Evolutionary conservation across 2,888 invertebrate species (phyloP).

Genomic region (Lasioglossum malachurum): DNA sequence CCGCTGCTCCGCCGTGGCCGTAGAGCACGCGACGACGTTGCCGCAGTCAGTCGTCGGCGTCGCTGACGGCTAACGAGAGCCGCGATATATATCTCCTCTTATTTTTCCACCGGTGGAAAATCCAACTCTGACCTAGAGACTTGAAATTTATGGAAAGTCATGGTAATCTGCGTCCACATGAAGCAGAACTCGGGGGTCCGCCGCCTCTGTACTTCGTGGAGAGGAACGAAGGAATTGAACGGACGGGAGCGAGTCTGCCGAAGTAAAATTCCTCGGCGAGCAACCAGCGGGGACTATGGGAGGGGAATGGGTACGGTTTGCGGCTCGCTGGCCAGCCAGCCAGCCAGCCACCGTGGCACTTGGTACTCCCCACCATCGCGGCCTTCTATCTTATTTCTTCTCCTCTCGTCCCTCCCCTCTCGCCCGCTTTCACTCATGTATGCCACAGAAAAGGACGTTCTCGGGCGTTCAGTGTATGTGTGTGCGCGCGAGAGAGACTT

Average conservation of each 20-base stretch:
- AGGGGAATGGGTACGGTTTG: slow-evolving; percentile 75
- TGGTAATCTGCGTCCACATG: slow-evolving; percentile 74
- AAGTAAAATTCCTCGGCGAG: slow-evolving; percentile 83
- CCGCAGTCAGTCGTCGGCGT: background rate
- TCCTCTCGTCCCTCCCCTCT: slow-evolving; percentile 72
- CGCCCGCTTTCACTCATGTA: slow-evolving; percentile 70
- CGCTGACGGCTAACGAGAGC: background rate
- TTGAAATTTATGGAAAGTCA: slow-evolving; percentile 76
- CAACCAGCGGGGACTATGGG: slow-evolving; percentile 50
- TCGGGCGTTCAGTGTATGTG: slow-evolving; percentile 15
- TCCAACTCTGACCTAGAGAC: slow-evolving; percentile 82
- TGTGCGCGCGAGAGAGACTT: slow-evolving; percentile 51
- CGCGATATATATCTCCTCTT: background rate
- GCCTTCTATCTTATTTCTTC: slow-evolving; percentile 63
- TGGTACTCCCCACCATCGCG: slow-evolving; percentile 66
- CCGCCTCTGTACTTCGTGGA: slow-evolving; percentile 49
- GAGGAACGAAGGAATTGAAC: slow-evolving; percentile 69
- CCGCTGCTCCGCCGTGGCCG: slow-evolving; percentile 10
- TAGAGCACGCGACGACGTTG: background rate
- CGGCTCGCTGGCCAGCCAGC: slow-evolving; percentile 81
- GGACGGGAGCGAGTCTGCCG: slow-evolving; percentile 81
- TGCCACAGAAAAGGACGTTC: slow-evolving; percentile 69
- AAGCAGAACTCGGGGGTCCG: slow-evolving; percentile 51
- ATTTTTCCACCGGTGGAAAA: slow-evolving; percentile 28
- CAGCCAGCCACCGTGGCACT: slow-evolving; percentile 81